Base-by-base conservation (phyloP, 2,888 invertebrate genomes). In the Pristionchus fissidentatus region DNA sequence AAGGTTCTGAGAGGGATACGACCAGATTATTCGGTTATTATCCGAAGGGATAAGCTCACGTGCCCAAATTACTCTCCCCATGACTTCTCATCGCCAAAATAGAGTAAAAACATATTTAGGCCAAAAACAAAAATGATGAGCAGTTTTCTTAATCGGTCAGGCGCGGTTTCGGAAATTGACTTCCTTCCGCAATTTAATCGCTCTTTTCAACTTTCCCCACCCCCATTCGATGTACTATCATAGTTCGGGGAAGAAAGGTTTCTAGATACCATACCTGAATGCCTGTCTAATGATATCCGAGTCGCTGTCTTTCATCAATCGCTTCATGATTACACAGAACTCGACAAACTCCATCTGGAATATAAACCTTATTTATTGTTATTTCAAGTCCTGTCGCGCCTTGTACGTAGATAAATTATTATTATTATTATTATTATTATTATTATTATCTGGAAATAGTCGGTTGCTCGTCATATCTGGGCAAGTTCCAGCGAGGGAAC, bases 271-370 rank as follows among this genome's bases (percentile, higher is more conserved):
- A 26, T 3, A 70, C 70, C 70, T 35, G 22, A 77, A 77, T 49
- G 70, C 83, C 55, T 83, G 70, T 66, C 83, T 66, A 3, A 83
- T 83, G n/a, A 83, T 83, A 55, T 83, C 83, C 52, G 83, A 32
- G 73, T 83, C 83, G 26, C 70, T 83, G 52, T 83, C 83, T 22
- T 83, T 70, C 83, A 83, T 83, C 73, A 83, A 38, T 38, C 73
- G 41, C 55, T 83, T 83, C 83, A 83, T 83, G 41, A 83, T 83
- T 41, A 83, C 83, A 8, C 83, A 83, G 38, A 83, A 83, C 55
- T 83, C 83, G 0, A 41, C 55, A 55, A 83, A 83, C n/a, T 81
- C 81, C 62, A 81, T 81, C 66, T 62, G 46, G 8, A 41, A 57
- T 32, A 62, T 32, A 66, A 66, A 32, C 19, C 22, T 66, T 22